Base-by-base conservation (phyloP, 2,113 vertebrate species). In the Amazona guildingii region DNA sequence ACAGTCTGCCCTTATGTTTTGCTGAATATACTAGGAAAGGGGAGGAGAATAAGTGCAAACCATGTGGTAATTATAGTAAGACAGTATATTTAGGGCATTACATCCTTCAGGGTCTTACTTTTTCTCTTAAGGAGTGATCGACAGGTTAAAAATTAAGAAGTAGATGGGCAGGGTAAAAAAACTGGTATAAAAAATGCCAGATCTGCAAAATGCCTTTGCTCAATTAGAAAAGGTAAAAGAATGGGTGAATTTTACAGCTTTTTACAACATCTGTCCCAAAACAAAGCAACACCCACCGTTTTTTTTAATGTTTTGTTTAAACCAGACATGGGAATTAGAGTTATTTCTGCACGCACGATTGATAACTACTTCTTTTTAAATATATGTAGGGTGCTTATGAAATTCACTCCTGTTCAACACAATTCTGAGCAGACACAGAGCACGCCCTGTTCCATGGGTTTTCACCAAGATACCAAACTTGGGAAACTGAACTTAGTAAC, bases 1-100 rank as follows among this genome's bases (percentile, higher is more conserved):
- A 94, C 99, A 99, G 94, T 99, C 99, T 43, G 99, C 99, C 91
- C 99, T 98, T 93, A 99, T 99, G 88, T 99, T 99, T 97, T 99
- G 99, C 86, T 99, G 99, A 87, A 99, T 99, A 95, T 99, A 99
- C 99, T 99, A 96, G 39, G 33, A 63, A 76, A 64, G 88, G 8
- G n/a, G 83, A 67, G 73, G 20, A 79, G 96, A 67, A 90, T 10
- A 70, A 48, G 78, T 63, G 57, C 48, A 31, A 18, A 69, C 69
- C 19, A 72, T 73, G 2, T 68, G 77, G 44, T 31, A 54, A 51
- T 70, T 55, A 39, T 2, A 72, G 15, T n/a, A 67, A 76, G 28
- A 63, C 11, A 11, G n/a, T 52, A 12, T 20, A 85, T 52, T 78
- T 79, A 84, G n/a, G 21, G 41, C 25, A 44, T 61, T 2, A 28